phyloP scores from a whole-genome alignment of 2,888 invertebrate species.

The Automeris io region DNA sequence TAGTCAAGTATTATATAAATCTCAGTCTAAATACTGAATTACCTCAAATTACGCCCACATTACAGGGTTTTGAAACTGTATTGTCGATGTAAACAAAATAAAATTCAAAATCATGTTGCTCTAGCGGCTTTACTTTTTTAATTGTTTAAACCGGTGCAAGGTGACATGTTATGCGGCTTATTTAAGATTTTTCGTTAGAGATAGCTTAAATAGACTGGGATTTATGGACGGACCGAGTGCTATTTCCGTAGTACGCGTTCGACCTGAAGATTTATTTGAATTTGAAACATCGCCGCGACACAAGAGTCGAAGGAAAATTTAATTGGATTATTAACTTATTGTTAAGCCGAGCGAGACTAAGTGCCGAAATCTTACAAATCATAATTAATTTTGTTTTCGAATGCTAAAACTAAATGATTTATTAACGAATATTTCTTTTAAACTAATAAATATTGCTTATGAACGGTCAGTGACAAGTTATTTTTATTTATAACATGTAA shows the following conservation, averaged over 20 bases:
- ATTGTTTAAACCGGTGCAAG: conserved; percentile 40
- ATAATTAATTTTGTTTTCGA: conserved; percentile 38
- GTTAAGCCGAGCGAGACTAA: conserved; percentile 44
- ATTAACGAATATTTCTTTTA: conserved; percentile 6
- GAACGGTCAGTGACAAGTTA: neutral
- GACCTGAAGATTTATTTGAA: conserved; percentile 68
- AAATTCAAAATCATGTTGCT: conserved; percentile 1
- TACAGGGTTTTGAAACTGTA: neutral
- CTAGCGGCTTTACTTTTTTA: conserved; percentile 16
- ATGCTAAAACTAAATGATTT: conserved; percentile 21
- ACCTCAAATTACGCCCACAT: neutral
- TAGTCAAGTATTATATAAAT: too few relatives aligned
- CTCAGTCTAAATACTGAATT: conserved; percentile 2
- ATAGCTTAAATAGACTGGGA: conserved; percentile 72
- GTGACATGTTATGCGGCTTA: conserved; percentile 57
- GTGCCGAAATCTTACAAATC: conserved; percentile 42
- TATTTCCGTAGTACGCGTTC: conserved; percentile 72
- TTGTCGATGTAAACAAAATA: neutral
- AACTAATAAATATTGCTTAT: conserved; percentile 1
- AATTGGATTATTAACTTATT: conserved; percentile 72
- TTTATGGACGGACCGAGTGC: conserved; percentile 70
- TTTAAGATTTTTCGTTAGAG: conserved; percentile 70
- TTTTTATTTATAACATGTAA: too few relatives aligned
- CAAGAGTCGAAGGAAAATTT: conserved; percentile 66
- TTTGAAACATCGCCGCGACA: conserved; percentile 69